A percentile compares a stretch with the other conserved stretches of the same genome.
phyloP scores from a whole-genome alignment of 2,797 vertebrate species.

The Sebastes taczanowskii region DNA sequence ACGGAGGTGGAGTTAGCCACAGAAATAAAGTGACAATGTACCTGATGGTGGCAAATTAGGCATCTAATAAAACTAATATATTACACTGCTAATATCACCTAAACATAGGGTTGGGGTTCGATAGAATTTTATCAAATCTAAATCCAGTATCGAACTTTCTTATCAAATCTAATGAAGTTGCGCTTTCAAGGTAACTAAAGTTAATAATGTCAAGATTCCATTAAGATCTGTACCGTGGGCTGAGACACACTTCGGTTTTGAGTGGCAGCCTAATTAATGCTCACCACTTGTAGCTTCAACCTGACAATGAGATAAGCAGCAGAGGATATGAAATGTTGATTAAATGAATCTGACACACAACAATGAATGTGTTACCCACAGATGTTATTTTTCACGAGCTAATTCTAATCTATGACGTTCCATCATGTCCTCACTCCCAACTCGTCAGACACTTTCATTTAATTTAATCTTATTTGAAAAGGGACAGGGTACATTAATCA shows the following conservation, averaged over 20 bases:
- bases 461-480: too few relatives aligned
- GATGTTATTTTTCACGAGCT: background rate
- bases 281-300: conserved; percentile 1
- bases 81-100: background rate
- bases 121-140: background rate
- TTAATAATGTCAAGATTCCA: background rate
- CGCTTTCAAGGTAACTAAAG: background rate
- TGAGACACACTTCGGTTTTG: conserved; percentile 7
- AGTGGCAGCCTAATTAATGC: conserved; percentile 30
- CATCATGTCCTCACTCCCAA: background rate
- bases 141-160: background rate
- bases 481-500: background rate
- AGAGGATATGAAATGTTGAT: conserved; percentile 3
- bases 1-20: conserved; percentile 24
- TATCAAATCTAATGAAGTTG: background rate
- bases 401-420: background rate
- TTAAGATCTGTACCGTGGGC: background rate
- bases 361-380: background rate
- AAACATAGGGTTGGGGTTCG: background rate
- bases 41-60: conserved; percentile 2
- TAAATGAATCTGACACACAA: background rate
- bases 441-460: background rate
- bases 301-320: background rate
- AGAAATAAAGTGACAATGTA: conserved; percentile 33
- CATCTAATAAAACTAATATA: background rate